A percentile compares a stretch with the other conserved stretches of the same genome.
Conservation (phyloP, 2,113 vertebrate genomes). For the Charina bottae region DNA sequence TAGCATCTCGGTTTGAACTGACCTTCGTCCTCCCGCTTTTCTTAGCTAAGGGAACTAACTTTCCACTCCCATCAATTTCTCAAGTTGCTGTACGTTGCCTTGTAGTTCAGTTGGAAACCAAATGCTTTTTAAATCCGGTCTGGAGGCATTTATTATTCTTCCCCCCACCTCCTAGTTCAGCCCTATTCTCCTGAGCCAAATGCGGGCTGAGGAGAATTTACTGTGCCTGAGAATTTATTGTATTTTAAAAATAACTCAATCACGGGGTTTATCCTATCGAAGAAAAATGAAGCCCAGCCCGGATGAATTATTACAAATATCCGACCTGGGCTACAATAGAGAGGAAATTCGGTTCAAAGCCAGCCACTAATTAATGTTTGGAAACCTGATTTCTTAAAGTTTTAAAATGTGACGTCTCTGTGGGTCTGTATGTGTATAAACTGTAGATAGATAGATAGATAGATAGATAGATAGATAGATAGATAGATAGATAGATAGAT, state of each 20-base stretch:
- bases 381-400: not conserved
- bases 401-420: not conserved
- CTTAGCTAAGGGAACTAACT: not conserved
- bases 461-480: not conserved
- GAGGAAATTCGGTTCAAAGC: not conserved
- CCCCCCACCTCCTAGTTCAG: not conserved
- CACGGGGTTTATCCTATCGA: not conserved
- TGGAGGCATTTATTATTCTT: not conserved
- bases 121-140: not conserved
- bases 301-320: not conserved
- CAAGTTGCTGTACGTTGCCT: too few relatives aligned
- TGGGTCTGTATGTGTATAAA: not conserved
- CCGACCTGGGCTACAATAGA: not conserved
- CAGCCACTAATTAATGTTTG: not conserved
- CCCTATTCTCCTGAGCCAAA: not conserved
- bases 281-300: not conserved
- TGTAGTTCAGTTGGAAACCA: not conserved
- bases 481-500: not conserved
- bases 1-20: not conserved
- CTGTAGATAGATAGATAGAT: not conserved
- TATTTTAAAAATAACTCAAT: not conserved
- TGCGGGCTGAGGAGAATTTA: not conserved
- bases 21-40: not conserved
- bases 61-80: not conserved
- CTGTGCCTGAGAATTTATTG: not conserved